These are phyloP conservation scores for Anguilla rostrata DNA, from an alignment of 2,113 vertebrate species.

Conservation along the genomic window DNA sequence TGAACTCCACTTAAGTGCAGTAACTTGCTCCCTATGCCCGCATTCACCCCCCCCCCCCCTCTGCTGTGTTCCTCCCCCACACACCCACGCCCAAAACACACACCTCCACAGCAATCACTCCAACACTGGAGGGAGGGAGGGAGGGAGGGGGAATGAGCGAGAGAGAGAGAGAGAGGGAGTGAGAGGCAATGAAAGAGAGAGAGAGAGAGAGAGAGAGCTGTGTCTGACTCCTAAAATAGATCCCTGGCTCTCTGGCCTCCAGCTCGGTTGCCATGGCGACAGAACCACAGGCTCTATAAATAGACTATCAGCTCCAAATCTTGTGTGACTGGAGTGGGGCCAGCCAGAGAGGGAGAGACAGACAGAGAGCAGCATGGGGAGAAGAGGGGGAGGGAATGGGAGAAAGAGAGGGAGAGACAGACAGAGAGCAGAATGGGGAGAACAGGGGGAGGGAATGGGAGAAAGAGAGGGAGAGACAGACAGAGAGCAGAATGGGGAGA, in stretches of 20 bases:
- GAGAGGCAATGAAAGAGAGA: constrained; percentile 38
- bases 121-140: constrained; percentile 23
- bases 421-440: too few relatives aligned
- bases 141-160: constrained; percentile 7
- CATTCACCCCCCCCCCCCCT: constrained; percentile 43
- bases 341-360: constrained; percentile 66
- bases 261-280: constrained; percentile 95
- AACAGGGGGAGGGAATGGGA: too few relatives aligned
- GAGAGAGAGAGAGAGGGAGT: constrained; percentile 30
- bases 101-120: constrained; percentile 10
- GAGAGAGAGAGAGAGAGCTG: constrained; percentile 52
- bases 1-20: neutral
- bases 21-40: neutral
- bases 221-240: constrained; percentile 95
- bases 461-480: too few relatives aligned
- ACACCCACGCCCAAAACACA: constrained; percentile 9
- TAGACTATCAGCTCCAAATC: constrained; percentile 95
- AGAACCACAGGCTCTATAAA: constrained; percentile 98
- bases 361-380: constrained; percentile 34
- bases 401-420: constrained; percentile 7
- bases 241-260: constrained; percentile 95
- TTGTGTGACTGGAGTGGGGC: constrained; percentile 73
- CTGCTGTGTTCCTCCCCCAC: neutral
- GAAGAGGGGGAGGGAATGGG: constrained; percentile 26
- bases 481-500: too few relatives aligned